These are phyloP conservation scores for Cyclura pinguis DNA, from an alignment of 2,797 vertebrate species.

Conservation along the genomic window DNA sequence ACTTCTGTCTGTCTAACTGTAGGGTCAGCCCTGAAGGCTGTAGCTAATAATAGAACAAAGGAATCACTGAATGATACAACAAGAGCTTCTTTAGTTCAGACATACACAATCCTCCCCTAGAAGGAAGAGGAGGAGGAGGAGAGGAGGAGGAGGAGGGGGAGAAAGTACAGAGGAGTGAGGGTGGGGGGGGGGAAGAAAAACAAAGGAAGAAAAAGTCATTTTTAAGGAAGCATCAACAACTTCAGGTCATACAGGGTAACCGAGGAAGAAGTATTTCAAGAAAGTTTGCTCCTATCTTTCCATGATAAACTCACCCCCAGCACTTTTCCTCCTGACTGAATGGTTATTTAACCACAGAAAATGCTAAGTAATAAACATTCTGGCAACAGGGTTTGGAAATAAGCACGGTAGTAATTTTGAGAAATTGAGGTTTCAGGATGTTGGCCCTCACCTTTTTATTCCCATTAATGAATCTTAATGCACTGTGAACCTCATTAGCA, in stretches of 20 bases:
- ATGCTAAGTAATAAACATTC: constrained; percentile 53
- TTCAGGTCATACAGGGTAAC: not conserved
- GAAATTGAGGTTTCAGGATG: constrained; percentile 48
- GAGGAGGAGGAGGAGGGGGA: too few relatives aligned
- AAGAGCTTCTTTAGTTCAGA: not conserved
- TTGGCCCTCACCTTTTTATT: constrained; percentile 41
- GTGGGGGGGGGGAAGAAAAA: too few relatives aligned
- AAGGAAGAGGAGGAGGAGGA: too few relatives aligned
- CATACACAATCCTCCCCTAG: not conserved
- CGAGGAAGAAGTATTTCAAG: constrained; percentile 47
- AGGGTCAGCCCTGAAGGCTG: not conserved
- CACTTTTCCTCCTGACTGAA: constrained; percentile 48
- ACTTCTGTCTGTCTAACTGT: not conserved
- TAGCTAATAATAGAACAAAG: constrained; percentile 7
- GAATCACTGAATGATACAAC: not conserved
- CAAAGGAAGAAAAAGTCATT: not conserved
- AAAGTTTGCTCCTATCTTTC: constrained; percentile 25
- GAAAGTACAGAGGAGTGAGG: too few relatives aligned
- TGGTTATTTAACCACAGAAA: constrained; percentile 46
- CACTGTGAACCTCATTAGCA: constrained; percentile 43
- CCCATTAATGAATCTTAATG: constrained; percentile 51
- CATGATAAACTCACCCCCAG: constrained; percentile 37
- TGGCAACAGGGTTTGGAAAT: constrained; percentile 46
- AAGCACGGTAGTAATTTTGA: constrained; percentile 52
- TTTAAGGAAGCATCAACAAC: constrained; percentile 6